Conservation (phyloP, 2,888 invertebrate species). For the Cylindroiulus punctatus region DNA sequence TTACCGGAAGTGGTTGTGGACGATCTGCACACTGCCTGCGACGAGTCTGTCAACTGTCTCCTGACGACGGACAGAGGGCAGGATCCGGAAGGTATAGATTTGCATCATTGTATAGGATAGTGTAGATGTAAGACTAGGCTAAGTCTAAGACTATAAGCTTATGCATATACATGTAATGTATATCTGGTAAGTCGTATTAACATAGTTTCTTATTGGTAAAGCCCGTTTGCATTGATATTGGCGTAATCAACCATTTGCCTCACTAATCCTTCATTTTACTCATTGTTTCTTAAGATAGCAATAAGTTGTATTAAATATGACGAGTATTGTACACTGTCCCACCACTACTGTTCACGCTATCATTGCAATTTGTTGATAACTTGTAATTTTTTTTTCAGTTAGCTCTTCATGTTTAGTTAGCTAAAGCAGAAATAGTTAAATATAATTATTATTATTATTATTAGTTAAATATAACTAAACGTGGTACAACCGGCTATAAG, state of each 20-base stretch:
- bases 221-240: not conserved
- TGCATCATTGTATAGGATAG: conserved; percentile 17
- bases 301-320: no score
- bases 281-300: no score
- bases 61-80: conserved; percentile 51
- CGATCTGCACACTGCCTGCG: conserved; percentile 54
- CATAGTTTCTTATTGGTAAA: not conserved
- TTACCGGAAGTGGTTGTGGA: conserved; percentile 51
- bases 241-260: not conserved
- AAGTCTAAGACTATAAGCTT: no score
- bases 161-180: no score
- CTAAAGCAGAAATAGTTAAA: no score
- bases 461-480: not conserved
- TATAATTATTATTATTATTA: no score
- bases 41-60: conserved; percentile 55
- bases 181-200: not conserved
- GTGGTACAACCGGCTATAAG: not conserved
- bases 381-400: no score
- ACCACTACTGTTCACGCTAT: no score
- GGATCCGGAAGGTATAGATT: conserved; percentile 52
- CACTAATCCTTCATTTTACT: not conserved
- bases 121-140: not conserved
- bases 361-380: no score
- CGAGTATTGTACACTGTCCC: no score
- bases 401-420: no score